Evolutionary conservation across 2,797 vertebrate genomes (phyloP), one percentile per base, ranked within the genome.

Genomic region (Acanthis flammea): DNA sequence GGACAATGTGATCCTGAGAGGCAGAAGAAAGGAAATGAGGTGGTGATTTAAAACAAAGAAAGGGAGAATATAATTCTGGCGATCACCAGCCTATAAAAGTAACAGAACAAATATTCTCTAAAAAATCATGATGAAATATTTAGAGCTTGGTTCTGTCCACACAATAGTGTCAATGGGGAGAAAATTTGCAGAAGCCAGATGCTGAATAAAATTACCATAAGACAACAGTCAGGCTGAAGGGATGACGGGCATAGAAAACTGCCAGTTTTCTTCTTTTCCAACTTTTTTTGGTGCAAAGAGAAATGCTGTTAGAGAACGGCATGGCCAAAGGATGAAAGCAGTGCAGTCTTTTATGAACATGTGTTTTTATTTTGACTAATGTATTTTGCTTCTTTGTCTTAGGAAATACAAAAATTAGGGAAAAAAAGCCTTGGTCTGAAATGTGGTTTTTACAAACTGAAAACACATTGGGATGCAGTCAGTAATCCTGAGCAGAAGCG

Each of bases 361-460:
- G 45, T 95, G 95, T 61, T 96, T 96, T 83, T 71, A 47, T 94
- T 97, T 93, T 94, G 72, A 65, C 70, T 95, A 89, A 94, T 87
- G 28, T 67, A 65, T 93, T 95, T 90, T 88, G 68, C 50, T 94
- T 55, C 90, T 96, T 94, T 95, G 91, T 97, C 84, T 94, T 82
- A 89, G 92, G 92, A 96, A 96, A 96, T 86, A 58, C 72, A 91
- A 91, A 85, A 92, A 83, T 89, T 54, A 80, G 57, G 19, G 10
- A 3, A 57, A 91, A 88, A 83, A 28, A 30, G 84, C 50, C 2
- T 25, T 55, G 94, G 67, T 78, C 71, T 89, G 68, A 91, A 65
- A 50, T 74, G 89, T 24, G 91, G 87, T 91, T 94, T 87, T 9
- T 58, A n/a, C 37, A 86, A 95, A 93, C 81, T 90, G 94, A 73